A percentile compares a stretch with the other conserved stretches of the same genome.
These are phyloP conservation scores for Ditylenchus dipsaci DNA, from an alignment of 1,140 invertebrate species.

Conservation along the genomic window DNA sequence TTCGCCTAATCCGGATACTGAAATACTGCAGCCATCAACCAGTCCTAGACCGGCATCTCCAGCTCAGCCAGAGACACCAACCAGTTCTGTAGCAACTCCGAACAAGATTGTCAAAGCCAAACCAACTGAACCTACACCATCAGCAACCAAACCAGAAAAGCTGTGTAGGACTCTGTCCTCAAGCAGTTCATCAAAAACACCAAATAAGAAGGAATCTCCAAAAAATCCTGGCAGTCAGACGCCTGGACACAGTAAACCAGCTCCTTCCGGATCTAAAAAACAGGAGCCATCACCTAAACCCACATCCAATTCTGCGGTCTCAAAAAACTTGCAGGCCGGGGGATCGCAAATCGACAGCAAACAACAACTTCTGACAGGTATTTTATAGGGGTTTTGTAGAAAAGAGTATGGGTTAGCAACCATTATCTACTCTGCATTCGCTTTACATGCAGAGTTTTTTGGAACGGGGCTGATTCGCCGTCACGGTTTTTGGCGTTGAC, in stretches of 20 bases:
- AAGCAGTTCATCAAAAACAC: too few relatives aligned
- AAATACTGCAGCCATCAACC: not conserved
- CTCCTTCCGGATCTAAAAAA: not conserved
- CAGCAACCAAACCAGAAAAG: not conserved
- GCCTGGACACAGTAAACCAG: not conserved
- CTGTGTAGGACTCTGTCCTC: too few relatives aligned
- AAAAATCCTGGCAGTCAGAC: not conserved
- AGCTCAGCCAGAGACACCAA: too few relatives aligned
- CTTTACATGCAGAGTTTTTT: too few relatives aligned
- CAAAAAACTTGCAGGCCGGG: conserved; percentile 24
- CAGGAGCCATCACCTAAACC: not conserved
- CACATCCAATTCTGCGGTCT: conserved; percentile 3
- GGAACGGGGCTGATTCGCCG: too few relatives aligned
- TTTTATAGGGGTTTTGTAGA: too few relatives aligned
- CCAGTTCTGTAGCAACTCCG: not conserved
- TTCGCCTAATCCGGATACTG: not conserved
- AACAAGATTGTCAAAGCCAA: not conserved
- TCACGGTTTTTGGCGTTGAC: too few relatives aligned
- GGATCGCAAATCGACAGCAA: not conserved
- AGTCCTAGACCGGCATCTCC: not conserved
- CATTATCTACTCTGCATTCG: too few relatives aligned
- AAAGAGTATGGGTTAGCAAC: too few relatives aligned
- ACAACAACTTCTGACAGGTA: conserved; percentile 1
- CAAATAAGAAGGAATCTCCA: not conserved
- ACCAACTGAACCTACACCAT: not conserved